These are phyloP conservation scores for Tokudaia muenninki DNA, from an alignment of 2,797 vertebrate genomes.

Conservation along the genomic window DNA sequence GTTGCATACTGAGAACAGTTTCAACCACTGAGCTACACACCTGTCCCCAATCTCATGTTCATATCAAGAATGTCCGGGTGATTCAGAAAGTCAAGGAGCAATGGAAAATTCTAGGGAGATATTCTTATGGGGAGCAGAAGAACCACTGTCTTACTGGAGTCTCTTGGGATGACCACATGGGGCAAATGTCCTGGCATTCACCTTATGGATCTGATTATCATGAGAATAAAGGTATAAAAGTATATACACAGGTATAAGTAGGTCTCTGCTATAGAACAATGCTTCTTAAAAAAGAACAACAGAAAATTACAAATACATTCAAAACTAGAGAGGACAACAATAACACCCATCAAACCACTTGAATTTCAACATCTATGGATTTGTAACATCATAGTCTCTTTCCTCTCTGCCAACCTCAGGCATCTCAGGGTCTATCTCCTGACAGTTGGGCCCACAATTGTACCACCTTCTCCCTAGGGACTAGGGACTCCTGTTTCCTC, in stretches of 20 bases:
- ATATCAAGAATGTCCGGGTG: background rate
- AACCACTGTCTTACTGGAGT: background rate
- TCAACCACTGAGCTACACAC: background rate
- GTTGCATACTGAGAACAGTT: background rate
- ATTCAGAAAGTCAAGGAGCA: background rate
- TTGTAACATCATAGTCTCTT: background rate
- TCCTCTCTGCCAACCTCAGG: background rate
- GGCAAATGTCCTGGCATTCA: background rate
- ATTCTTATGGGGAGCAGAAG: background rate
- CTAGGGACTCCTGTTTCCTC: background rate
- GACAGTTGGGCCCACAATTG: background rate
- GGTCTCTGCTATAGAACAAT: background rate
- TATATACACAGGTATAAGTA: fast-evolving
- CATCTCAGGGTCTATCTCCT: background rate
- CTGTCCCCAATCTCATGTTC: background rate
- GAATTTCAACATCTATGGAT: background rate
- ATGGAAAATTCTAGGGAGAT: background rate
- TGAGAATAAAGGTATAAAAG: background rate
- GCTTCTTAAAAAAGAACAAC: background rate
- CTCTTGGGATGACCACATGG: no score
- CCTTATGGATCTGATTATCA: background rate
- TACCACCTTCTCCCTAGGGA: background rate
- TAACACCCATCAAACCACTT: background rate
- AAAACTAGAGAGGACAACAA: constrained; percentile 9
- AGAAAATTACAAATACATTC: background rate